Conservation (phyloP, 2,888 invertebrate genomes). For the Tenthredo distinguenda region DNA sequence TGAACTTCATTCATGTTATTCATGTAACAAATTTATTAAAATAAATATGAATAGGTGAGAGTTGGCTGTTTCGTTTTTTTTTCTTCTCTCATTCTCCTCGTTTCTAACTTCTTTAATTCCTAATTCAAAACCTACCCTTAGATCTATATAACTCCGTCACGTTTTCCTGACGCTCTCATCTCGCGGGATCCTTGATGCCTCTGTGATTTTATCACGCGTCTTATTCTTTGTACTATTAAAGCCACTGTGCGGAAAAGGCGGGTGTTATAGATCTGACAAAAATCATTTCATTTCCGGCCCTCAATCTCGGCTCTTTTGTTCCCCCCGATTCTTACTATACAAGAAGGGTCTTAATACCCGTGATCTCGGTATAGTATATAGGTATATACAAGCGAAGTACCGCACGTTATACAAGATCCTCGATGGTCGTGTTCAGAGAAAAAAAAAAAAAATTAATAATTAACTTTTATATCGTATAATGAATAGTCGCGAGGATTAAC, state of each 20-base stretch:
- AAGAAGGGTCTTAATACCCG: background rate
- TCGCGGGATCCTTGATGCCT: background rate
- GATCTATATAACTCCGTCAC: background rate
- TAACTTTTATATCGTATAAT: background rate
- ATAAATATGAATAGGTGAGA: conserved; percentile 1
- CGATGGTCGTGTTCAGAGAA: background rate
- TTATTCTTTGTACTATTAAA: conserved; percentile 24
- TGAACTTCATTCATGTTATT: background rate
- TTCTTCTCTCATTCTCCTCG: background rate
- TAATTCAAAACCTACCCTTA: background rate
- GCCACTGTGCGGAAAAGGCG: background rate
- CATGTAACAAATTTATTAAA: background rate
- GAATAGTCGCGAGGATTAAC: background rate
- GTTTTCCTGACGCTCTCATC: background rate
- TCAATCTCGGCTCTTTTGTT: conserved; percentile 22
- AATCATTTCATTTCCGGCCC: conserved; percentile 47
- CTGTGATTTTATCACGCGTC: conserved; percentile 39
- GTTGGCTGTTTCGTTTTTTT: background rate
- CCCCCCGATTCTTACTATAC: background rate
- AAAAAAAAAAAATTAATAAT: background rate
- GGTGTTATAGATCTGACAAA: conserved; percentile 25
- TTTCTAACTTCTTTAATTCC: background rate
- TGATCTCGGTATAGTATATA: background rate
- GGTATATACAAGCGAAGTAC: background rate
- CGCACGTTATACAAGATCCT: background rate